phyloP scores from a whole-genome alignment of 2,888 invertebrate species.

The Philereme transversata region DNA sequence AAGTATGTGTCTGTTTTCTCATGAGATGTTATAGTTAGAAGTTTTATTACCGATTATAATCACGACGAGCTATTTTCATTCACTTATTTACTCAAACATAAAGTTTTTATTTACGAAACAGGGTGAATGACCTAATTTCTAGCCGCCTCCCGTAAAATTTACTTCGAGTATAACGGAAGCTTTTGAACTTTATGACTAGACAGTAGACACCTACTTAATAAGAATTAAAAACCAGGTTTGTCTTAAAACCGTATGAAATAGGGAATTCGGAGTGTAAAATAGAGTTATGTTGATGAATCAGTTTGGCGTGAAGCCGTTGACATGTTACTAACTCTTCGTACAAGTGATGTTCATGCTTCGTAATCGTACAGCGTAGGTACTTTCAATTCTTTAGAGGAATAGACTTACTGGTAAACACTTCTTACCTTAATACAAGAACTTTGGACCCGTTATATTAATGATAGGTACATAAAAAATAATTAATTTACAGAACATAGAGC shows the following conservation, averaged over 20 bases:
- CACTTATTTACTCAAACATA: slow-evolving; percentile 29
- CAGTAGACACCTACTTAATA: slow-evolving; percentile 34
- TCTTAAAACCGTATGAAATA: slow-evolving; percentile 3
- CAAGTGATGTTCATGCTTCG: slow-evolving; percentile 24
- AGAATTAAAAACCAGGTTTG: slow-evolving; percentile 8
- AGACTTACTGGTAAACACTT: no score
- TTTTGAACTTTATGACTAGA: slow-evolving; percentile 30
- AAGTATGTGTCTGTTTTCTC: no score
- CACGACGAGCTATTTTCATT: slow-evolving; percentile 16
- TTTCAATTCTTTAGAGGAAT: neutral
- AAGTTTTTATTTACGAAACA: slow-evolving; percentile 37
- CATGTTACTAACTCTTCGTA: slow-evolving; percentile 45
- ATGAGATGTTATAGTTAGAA: no score
- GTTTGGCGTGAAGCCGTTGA: slow-evolving; percentile 52
- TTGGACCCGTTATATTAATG: no score
- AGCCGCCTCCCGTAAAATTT: slow-evolving; percentile 43
- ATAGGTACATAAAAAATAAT: no score
- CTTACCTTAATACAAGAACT: no score
- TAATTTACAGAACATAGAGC: no score
- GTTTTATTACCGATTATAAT: neutral
- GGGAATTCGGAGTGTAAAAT: slow-evolving; percentile 47
- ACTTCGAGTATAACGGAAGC: slow-evolving; percentile 50
- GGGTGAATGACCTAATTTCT: slow-evolving; percentile 52
- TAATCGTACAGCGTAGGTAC: slow-evolving; percentile 4
- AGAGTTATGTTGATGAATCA: slow-evolving; percentile 49